phyloP scores from a whole-genome alignment of 1,140 invertebrate species.

The Streblospio benedicti region DNA sequence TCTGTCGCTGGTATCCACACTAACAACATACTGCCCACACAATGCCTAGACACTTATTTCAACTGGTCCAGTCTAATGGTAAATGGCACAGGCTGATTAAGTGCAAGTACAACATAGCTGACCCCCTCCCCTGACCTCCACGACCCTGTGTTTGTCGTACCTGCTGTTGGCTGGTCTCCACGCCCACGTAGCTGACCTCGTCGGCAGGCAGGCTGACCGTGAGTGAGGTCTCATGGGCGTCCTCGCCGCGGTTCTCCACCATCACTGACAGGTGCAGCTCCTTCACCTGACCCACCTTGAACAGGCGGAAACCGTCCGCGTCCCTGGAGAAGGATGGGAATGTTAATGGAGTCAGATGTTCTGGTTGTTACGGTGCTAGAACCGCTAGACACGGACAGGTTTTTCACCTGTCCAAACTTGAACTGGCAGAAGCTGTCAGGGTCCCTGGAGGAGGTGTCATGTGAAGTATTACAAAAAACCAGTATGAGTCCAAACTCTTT shows the following conservation, averaged over 20 bases:
- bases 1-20: too few species aligned
- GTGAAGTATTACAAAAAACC: too few species aligned
- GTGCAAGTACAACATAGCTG: constrained; percentile 4
- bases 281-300: constrained; percentile 65
- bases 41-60: too few species aligned
- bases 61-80: not conserved
- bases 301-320: constrained; percentile 23
- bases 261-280: constrained; percentile 68
- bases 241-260: constrained; percentile 70
- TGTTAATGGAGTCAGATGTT: too few species aligned
- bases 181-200: not conserved
- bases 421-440: too few species aligned
- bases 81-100: not conserved
- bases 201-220: constrained; percentile 64
- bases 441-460: too few species aligned
- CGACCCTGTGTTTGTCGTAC: constrained; percentile 13
- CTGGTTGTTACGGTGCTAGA: too few species aligned
- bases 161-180: too few species aligned
- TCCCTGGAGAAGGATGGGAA: constrained; percentile 1
- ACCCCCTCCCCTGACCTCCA: not conserved
- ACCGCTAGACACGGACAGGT: not conserved
- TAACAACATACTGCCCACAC: too few species aligned
- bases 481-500: too few species aligned
- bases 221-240: constrained; percentile 81
- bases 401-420: constrained; percentile 3